These are phyloP conservation scores for Atethmia centrago DNA, from an alignment of 2,888 invertebrate species.

Conservation along the genomic window DNA sequence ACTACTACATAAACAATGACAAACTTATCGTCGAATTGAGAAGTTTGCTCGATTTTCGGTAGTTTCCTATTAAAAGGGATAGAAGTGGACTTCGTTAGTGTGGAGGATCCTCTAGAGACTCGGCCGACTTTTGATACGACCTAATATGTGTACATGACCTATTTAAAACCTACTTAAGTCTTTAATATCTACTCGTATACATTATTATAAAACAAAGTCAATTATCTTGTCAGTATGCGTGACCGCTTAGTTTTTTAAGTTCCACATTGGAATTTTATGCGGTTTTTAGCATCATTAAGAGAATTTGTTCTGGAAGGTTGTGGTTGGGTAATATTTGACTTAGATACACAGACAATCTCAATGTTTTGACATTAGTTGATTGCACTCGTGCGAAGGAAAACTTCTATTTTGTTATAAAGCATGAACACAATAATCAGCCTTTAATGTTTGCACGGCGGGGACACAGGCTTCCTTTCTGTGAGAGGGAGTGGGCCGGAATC, in stretches of 20 bases:
- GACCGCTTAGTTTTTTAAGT: neutral
- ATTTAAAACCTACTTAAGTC: neutral
- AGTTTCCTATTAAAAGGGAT: slow-evolving; percentile 2
- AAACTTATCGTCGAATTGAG: neutral
- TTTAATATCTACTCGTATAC: no score
- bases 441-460: no score
- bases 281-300: neutral
- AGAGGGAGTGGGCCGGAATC: no score
- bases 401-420: neutral
- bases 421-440: no score
- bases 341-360: neutral
- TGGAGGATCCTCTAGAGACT: slow-evolving; percentile 20
- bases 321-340: neutral
- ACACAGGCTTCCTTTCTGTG: no score
- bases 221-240: neutral
- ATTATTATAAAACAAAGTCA: neutral
- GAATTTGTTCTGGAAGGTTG: neutral
- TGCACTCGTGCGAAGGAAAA: neutral
- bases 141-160: neutral
- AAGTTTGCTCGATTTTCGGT: slow-evolving; percentile 10
- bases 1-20: neutral
- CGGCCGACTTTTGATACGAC: neutral
- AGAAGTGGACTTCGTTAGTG: slow-evolving; percentile 29
- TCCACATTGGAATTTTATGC: neutral
- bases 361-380: neutral